Conservation (phyloP, 2,888 invertebrate genomes). For the Calameuta idolon region DNA sequence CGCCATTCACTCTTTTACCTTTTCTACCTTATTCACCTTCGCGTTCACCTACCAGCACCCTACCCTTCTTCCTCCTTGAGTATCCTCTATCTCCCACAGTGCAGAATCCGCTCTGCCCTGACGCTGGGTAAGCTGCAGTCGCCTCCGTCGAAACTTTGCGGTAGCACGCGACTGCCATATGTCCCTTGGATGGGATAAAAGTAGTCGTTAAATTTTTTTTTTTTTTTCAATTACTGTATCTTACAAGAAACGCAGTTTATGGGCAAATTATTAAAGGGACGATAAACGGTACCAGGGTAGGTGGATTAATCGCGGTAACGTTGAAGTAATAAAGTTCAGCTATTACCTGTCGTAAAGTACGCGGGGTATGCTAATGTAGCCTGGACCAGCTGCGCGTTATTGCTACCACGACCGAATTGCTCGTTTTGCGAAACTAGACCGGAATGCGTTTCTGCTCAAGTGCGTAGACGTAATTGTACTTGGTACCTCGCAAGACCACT, state of each 20-base stretch:
- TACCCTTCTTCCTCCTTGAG: neutral
- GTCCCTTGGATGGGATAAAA: neutral
- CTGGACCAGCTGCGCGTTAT: constrained; percentile 32
- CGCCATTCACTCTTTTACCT: neutral
- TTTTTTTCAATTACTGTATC: neutral
- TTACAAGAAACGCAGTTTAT: neutral
- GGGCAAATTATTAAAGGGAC: neutral
- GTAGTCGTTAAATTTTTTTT: neutral
- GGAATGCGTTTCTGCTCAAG: constrained; percentile 30
- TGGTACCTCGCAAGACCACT: neutral
- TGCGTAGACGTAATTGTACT: neutral
- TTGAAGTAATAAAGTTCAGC: constrained; percentile 37
- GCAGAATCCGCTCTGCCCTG: neutral
- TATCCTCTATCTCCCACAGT: neutral
- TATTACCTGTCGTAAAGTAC: constrained; percentile 51
- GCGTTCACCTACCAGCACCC: neutral
- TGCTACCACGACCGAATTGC: constrained; percentile 27
- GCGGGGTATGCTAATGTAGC: constrained; percentile 42
- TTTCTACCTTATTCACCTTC: neutral
- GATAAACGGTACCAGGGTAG: neutral
- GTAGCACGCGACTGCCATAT: neutral
- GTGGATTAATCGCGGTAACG: constrained; percentile 40
- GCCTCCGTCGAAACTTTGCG: neutral
- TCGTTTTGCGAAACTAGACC: constrained; percentile 37
- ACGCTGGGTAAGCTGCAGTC: neutral